Conservation (phyloP, 2,113 vertebrate species). For the Tor tambroides region DNA sequence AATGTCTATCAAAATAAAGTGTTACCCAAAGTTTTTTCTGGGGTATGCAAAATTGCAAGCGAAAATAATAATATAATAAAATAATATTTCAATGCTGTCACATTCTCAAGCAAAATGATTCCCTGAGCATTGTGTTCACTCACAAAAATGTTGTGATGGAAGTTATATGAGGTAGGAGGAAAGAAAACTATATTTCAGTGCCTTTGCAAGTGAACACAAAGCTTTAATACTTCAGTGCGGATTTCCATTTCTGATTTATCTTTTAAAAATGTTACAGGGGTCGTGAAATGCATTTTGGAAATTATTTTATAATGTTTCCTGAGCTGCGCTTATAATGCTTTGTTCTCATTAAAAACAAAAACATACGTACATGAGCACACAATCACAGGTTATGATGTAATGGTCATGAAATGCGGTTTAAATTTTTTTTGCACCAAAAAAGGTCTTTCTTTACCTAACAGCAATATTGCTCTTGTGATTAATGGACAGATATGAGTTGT, state of each 20-base stretch:
- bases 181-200: not conserved
- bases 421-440: too few relatives aligned
- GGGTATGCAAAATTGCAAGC: too few relatives aligned
- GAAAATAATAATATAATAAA: too few relatives aligned
- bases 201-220: not conserved
- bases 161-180: not conserved
- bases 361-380: too few relatives aligned
- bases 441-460: not conserved
- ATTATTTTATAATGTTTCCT: too few relatives aligned
- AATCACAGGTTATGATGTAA: too few relatives aligned
- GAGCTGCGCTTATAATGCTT: too few relatives aligned
- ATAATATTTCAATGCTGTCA: not conserved
- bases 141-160: not conserved
- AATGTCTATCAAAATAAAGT: too few relatives aligned
- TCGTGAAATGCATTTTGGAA: too few relatives aligned
- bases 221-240: not conserved
- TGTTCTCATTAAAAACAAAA: too few relatives aligned
- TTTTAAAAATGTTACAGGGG: not conserved
- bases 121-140: not conserved
- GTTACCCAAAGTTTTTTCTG: too few relatives aligned
- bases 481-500: not conserved
- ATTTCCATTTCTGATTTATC: not conserved
- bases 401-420: too few relatives aligned
- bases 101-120: not conserved
- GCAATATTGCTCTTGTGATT: not conserved